These are phyloP conservation scores for Pontoporia blainvillei DNA, from an alignment of 2,113 vertebrate genomes.

Conservation along the genomic window DNA sequence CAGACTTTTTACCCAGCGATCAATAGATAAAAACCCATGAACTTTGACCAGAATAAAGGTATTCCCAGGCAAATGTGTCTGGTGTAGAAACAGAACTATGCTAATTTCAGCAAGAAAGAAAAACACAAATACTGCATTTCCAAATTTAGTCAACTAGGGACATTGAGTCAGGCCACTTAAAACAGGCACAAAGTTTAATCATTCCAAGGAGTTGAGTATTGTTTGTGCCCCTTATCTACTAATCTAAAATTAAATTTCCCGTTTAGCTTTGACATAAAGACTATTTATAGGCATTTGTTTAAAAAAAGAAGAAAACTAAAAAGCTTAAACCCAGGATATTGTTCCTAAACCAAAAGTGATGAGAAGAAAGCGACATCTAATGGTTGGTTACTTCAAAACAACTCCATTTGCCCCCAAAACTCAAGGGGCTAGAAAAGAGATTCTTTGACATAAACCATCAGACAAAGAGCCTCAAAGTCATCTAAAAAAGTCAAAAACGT, in stretches of 20 bases:
- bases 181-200: constrained; percentile 21
- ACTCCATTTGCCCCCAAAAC: neutral
- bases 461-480: constrained; percentile 28
- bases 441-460: neutral
- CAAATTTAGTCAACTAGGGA: constrained; percentile 64
- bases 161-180: constrained; percentile 58
- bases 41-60: neutral
- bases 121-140: constrained; percentile 21
- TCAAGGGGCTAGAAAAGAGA: neutral
- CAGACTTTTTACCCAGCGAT: neutral
- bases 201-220: constrained; percentile 64
- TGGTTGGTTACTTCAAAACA: constrained; percentile 5
- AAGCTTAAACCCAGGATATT: neutral
- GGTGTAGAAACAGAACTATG: neutral
- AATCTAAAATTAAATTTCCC: constrained; percentile 71
- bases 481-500: neutral
- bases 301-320: neutral
- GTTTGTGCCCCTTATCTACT: constrained; percentile 52
- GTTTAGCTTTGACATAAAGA: constrained; percentile 47
- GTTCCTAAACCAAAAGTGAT: neutral
- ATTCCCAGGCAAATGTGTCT: neutral
- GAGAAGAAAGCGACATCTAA: constrained; percentile 51
- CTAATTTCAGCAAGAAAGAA: constrained; percentile 29
- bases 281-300: constrained; percentile 52
- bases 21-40: neutral